Evolutionary conservation across 2,888 invertebrate genomes (phyloP), one percentile per base, ranked within the genome.

Genomic region (Unio pictorum): DNA sequence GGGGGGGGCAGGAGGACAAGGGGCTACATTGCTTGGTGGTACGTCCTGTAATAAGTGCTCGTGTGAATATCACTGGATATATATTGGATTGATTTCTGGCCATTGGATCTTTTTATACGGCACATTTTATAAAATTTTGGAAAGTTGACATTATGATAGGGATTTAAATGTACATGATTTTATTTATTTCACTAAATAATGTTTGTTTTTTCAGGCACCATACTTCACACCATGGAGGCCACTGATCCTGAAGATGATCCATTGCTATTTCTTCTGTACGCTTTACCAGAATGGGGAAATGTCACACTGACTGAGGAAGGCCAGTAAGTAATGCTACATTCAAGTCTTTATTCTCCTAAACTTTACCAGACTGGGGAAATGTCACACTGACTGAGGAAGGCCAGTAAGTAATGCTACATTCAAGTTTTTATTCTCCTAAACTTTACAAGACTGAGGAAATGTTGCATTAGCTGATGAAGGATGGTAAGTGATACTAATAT

Each of bases 241-340:
- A 54, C 60, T 11, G 77, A 77, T 59, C 66, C 64, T 58, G 75
- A 73, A 55, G 69, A 66, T 1, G 74, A 77, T 59, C 55, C 66
- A 0, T 55, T 71, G 23, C 28, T 56, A 4, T 68, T 65, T 60
- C 55, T 60, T 5, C 60, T 73, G 26, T 57, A 63, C 15, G 60
- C 68, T 7, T 28, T 56, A 8, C 59, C 67, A 17, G 23, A 18
- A 17, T 34, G 69, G 28, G 77, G 74, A 34, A 61, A 69, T 18
- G 34, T 73, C 30, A 66, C 61, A 1, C 45, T 73, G 8, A 62
- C 64, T 23, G 34, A 60, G 11, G 28, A 61, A 66, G 70, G 75
- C 64, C 58, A 64, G 77, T 77, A 68, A 71, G 74, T 69, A 20
- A 34, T 34, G 45, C 15, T 34, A 34, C 34, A 34, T 34, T 34